phyloP scores from a whole-genome alignment of 2,113 vertebrate genomes.

The Orycteropus afer region DNA sequence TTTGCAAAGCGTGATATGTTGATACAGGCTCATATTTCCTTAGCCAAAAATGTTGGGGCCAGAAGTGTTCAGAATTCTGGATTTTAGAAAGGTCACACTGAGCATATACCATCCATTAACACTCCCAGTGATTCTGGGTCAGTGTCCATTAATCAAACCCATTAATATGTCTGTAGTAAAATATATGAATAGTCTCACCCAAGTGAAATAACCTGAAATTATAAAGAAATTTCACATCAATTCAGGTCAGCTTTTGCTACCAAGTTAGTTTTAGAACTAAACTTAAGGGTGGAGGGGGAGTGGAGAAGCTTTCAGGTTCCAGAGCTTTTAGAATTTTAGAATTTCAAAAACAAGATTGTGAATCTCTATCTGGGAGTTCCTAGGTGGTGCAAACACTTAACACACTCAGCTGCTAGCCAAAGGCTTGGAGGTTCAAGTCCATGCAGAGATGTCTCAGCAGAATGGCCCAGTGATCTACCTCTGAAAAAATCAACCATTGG shows the following conservation, averaged over 20 bases:
- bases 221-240: not conserved
- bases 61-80: not conserved
- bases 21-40: not conserved
- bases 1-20: not conserved
- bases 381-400: not conserved
- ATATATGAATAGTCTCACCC: not conserved
- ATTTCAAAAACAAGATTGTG: not conserved
- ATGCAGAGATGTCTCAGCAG: not conserved
- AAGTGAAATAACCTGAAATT: not conserved
- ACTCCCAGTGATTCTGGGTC: not conserved
- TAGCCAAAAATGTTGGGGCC: not conserved
- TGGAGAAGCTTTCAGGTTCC: not conserved
- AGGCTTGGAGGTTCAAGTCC: not conserved
- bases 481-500: not conserved
- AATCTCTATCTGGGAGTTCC: not conserved
- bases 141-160: not conserved
- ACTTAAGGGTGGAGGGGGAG: not conserved
- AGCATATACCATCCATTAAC: not conserved
- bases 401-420: not conserved
- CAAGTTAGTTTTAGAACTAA: not conserved
- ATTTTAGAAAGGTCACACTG: conserved; percentile 6
- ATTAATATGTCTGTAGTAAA: not conserved
- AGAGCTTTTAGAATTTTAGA: not conserved
- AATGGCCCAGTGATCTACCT: not conserved
- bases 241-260: not conserved